Base-by-base conservation (phyloP, 2,113 vertebrate genomes). In the Anolis carolinensis region DNA sequence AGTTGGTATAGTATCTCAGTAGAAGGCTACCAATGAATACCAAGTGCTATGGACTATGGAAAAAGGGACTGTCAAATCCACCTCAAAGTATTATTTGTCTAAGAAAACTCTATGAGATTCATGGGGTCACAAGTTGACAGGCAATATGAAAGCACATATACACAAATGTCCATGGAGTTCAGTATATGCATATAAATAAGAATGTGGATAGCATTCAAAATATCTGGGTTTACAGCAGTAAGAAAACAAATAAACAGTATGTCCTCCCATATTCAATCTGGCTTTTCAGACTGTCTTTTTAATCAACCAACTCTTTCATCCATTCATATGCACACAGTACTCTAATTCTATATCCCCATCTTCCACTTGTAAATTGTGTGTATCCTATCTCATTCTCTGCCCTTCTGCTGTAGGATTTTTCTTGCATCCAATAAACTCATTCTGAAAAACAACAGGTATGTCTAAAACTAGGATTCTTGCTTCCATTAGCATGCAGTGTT, bases 361-460 rank as follows among this genome's bases (percentile, higher is more conserved):
- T 85, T 92, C 75, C 39, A 76, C 48, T 80, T 94, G 75, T 76
- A 11, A 30, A 65, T 92, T 78, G 72, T 86, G 88, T 92, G 70
- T 71, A 80, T 86, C 68, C 16, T 75, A 30, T n/a, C n/a, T 59
- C 86, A 52, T 94, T 5, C 63, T 92, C 25, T 72, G 48, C 71
- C 52, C 67, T 72, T 79, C 25, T 85, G 34, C 27, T 13, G 16
- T 78, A 78, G 21, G 32, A 6, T 36, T 71, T 70, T 71, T 39
- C 50, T 59, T 59, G 74, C 63, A 59, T 62, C 65, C 50, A 70
- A 59, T 71, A 71, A 86, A 23, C 34, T 72, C 65, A 86, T 65
- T 67, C 62, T 84, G 72, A 76, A 79, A 62, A n/a, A 59, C 30
- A 44, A 44, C 76, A 93, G 89, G 55, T 86, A 81, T 75, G 81